Evolutionary conservation across 2,797 vertebrate genomes (phyloP), one percentile per base, ranked within the genome.

Genomic region (Lepus townsendii): DNA sequence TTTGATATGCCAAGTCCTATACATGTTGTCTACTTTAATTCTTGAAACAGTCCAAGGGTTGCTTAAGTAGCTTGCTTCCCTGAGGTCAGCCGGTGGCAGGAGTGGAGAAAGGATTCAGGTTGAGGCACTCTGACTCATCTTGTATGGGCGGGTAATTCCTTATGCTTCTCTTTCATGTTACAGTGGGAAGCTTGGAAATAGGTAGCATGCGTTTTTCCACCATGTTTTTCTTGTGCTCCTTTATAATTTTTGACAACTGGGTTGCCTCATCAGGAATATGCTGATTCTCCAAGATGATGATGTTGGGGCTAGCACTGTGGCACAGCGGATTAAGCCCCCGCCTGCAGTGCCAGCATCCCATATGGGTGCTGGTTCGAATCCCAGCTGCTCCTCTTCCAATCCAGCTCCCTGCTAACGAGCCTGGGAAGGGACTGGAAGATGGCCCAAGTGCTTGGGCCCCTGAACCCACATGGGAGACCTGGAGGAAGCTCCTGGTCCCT

Each of bases 151-250:
- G 27, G 4, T 60, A 16, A 65, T 42, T 76, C 62, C 77, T 80
- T 66, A 30, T 57, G 47, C 30, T 26, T 68, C 38, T 54, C 47
- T 57, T 20, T 57, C 62, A 32, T 50, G 47, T 68, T 20, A 4
- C 16, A n/a, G 24, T 30, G 26, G 69, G 77, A 26, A 62, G 19
- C 32, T 20, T 52, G 90, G 16, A 65, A 80, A 42, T 12, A 8
- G 11, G 0, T 77, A 26, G 35, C 13, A 4, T 17, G 3, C 4
- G 0, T 65, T 16, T 72, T 47, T 47, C 24, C 3, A 2, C 66
- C n/a, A 1, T 72, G 0, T 22, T 82, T 76, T 19, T 27, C 17
- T 7, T 32, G 88, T 20, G 0, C 60, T 79, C 27, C 42, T 68
- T 26, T 80, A 19, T 69, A 75, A 7, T 14, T 32, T 35, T 91